Base-by-base conservation (phyloP, 2,113 vertebrate genomes). In the Trachemys scripta region DNA sequence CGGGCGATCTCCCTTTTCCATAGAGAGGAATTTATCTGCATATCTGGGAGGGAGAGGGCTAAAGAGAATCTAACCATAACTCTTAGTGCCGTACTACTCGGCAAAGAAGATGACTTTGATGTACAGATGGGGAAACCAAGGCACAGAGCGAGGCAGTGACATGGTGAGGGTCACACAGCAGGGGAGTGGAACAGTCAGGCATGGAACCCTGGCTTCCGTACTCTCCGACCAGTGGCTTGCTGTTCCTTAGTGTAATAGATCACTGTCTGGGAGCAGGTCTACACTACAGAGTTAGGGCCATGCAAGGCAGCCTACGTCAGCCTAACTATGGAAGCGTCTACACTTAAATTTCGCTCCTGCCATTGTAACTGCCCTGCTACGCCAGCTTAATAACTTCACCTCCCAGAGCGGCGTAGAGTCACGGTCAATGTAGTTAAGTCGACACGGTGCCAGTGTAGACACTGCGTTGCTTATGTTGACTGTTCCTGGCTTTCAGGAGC, bases 51-150 rank as follows among this genome's bases (percentile, higher is more conserved):
- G 25, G 27, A 80, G 31, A 27, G 54, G 19, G 38, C 42, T 76
- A 45, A 76, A 45, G 42, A 45, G 42, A 45, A 38, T 14, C 38
- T 57, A 24, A 31, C 25, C 27, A 4, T 69, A 20, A 38, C 2
- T 5, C 31, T 38, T 12, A 22, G 14, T 1, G 25, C 8, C 3
- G 10, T 38, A 1, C 19, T 72, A n/a, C n/a, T 5, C 47, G 4
- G 8, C 38, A 38, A 75, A n/a, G 69, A 38, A 72, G 22, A n/a
- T 10, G 75, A 25, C 4, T 2, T 9, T 45, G 45, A 45, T 78
- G 35, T 31, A 75, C 62, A 4, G 17, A 2, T 17, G 51, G 45
- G 59, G 19, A 86, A 62, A 80, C 54, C 6, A 53, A 94, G 89
- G 87, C 90, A 53, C 76, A 4, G 35, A 53, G 57, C 45, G 2